A percentile compares a stretch with the other conserved stretches of the same genome.
These are phyloP conservation scores for Microcebus ravelobensis DNA, from an alignment of 2,113 vertebrate species.

Conservation along the genomic window DNA sequence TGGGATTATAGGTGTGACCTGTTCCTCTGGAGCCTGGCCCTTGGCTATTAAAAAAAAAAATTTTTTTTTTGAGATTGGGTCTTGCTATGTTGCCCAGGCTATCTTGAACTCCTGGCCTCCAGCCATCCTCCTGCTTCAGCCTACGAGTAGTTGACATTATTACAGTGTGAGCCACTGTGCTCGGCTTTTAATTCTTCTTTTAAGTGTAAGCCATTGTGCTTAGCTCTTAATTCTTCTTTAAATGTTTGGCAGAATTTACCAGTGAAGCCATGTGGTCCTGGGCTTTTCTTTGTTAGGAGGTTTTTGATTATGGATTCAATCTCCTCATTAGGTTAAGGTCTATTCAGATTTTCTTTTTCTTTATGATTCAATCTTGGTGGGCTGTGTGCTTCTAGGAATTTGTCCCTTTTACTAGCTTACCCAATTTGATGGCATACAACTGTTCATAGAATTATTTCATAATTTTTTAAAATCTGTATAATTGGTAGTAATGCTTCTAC, in stretches of 20 bases:
- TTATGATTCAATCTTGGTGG: background rate
- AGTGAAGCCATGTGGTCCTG: background rate
- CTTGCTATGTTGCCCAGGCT: no score
- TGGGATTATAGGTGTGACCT: no score
- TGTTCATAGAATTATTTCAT: background rate
- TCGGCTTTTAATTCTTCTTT: background rate
- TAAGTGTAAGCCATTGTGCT: background rate
- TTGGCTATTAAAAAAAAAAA: no score
- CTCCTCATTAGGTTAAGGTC: background rate
- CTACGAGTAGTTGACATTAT: no score
- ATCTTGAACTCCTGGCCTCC: no score
- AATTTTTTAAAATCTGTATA: background rate
- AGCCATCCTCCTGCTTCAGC: no score
- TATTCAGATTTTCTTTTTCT: background rate
- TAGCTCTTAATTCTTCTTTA: background rate
- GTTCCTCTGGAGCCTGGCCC: no score
- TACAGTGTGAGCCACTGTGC: no score
- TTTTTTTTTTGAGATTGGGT: no score
- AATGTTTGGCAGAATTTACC: background rate
- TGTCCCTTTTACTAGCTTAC: background rate
- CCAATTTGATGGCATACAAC: background rate
- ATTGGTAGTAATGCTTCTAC: background rate
- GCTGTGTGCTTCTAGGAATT: background rate
- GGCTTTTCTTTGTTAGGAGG: background rate
- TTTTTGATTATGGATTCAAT: background rate